Conservation (phyloP, 2,113 vertebrate genomes). For the Paedocypris sp. region DNA sequence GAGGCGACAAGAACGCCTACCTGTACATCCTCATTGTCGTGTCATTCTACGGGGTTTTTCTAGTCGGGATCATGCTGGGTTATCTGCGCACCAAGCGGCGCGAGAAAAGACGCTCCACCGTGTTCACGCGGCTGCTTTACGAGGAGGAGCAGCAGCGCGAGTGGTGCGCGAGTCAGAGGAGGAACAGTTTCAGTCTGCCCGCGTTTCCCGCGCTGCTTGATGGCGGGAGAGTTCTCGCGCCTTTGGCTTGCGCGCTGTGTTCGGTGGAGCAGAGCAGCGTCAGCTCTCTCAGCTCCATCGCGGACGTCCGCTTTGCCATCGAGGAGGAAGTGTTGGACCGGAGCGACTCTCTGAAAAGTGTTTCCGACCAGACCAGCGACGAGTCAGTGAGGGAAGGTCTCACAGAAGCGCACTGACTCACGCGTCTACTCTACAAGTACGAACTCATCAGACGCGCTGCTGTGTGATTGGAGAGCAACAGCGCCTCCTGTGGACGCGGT, state of each 20-base stretch:
- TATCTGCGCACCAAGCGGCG: constrained; percentile 85
- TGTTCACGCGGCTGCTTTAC: constrained; percentile 74
- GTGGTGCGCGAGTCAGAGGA: constrained; percentile 77
- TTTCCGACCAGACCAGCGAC: constrained; percentile 49
- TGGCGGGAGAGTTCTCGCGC: constrained; percentile 57
- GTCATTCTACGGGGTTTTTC: constrained; percentile 89
- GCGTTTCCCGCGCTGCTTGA: constrained; percentile 57
- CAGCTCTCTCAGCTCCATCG: constrained; percentile 81
- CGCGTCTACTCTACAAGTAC: too few relatives aligned
- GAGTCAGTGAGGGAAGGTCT: constrained; percentile 59
- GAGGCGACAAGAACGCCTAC: constrained; percentile 64
- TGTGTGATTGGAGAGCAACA: neutral
- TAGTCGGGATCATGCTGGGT: constrained; percentile 81
- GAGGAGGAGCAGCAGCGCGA: constrained; percentile 79
- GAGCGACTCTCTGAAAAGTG: constrained; percentile 47
- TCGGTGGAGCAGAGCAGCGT: constrained; percentile 82
- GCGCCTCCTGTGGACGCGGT: neutral
- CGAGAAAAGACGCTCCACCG: constrained; percentile 72
- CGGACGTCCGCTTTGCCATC: constrained; percentile 76
- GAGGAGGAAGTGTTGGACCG: constrained; percentile 71
- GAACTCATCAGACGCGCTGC: too few relatives aligned
- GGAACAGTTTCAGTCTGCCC: constrained; percentile 51
- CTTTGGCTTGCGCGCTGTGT: constrained; percentile 77
- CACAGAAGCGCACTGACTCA: constrained; percentile 47
- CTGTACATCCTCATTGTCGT: constrained; percentile 84